Base-by-base conservation (phyloP, 2,113 vertebrate species). In the Rhea pennata region DNA sequence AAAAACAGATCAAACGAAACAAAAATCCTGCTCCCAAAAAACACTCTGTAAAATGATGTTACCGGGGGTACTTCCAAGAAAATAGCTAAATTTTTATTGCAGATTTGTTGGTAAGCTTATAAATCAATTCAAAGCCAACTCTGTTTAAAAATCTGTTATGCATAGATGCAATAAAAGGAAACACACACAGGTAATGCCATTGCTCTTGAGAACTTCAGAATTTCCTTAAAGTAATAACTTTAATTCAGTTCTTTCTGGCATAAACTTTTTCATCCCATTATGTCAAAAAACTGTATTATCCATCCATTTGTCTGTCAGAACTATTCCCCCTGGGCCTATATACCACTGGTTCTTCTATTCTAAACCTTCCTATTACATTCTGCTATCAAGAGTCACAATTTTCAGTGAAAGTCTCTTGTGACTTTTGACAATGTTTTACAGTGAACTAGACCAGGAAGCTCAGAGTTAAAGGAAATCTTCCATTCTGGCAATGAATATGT, bases 251-350 rank as follows among this genome's bases (percentile, higher is more conserved):
- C 98, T 98, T 98, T 98, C 98, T 98, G 98, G 97, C 97, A 98
- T 98, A 98, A 98, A 98, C 98, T 98, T 98, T 97, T 98, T 98
- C 97, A 98, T 98, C 97, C 98, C 97, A 98, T 98, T 98, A 98
- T 98, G 98, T 98, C 98, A 98, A 98, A 98, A 59, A 98, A 98
- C 97, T 97, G 97, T 98, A 98, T 98, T 98, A 98, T 98, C 98
- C 97, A 98, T 98, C 98, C 98, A 98, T 98, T 98, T 98, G 98
- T 98, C 98, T 98, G 98, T 98, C 98, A 98, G 97, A 98, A 98
- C 72, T 11, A 98, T 97, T 98, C 98, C 98, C 98, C 88, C 83
- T 61, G 97, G 98, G 96, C 97, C 96, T 83, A 98, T 98, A 97
- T 97, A 97, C 97, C 97, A 97, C 97, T 87, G 97, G 96, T 95